Base-by-base conservation (phyloP, 2,888 invertebrate genomes). In the Cephus sareptanus region DNA sequence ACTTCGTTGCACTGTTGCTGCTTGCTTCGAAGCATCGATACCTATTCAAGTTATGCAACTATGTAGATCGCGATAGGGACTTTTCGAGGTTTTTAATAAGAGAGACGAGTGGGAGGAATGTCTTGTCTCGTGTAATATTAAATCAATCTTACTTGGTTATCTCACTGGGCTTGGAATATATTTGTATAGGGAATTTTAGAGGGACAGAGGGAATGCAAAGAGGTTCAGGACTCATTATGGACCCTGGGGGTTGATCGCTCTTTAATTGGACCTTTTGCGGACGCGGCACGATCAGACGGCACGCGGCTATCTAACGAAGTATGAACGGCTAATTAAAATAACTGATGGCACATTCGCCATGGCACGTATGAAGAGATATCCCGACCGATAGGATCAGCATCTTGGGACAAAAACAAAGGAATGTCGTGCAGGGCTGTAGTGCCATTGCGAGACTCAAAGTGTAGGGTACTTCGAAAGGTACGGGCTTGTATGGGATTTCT, bases 11-110 rank as follows among this genome's bases (percentile, higher is more conserved):
- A 34, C 74, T 75, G 37, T 31, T 40, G 69, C 34, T 74, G 33
- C 15, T n/a, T 34, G 74, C 74, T 34, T 9, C 34, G 33, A 56
- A 12, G 34, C 37, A 70, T 31, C 35, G 76, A 23, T 35, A n/a
- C 34, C 84, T 82, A 85, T 82, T 85, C 85, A 81, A 86, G 86
- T 87, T 86, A 86, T 86, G 86, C 86, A 86, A 86, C 87, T 87
- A 87, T 86, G 87, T 87, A 82, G 86, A 86, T 86, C 86, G 80
- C 85, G 86, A 86, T 86, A 87, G 40, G 40, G 15, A 40, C 40
- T 40, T 40, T 40, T 40, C 15, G 40, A 40, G 15, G 15, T 40
- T 40, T 40, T 40, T 15, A 40, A 40, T 40, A 40, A 15, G 40
- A 40, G 15, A 15, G 40, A 40, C 40, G 40, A 40, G 15, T 40